Evolutionary conservation across 2,888 invertebrate species (phyloP).

Genomic region (Lepidochitona cinerea): DNA sequence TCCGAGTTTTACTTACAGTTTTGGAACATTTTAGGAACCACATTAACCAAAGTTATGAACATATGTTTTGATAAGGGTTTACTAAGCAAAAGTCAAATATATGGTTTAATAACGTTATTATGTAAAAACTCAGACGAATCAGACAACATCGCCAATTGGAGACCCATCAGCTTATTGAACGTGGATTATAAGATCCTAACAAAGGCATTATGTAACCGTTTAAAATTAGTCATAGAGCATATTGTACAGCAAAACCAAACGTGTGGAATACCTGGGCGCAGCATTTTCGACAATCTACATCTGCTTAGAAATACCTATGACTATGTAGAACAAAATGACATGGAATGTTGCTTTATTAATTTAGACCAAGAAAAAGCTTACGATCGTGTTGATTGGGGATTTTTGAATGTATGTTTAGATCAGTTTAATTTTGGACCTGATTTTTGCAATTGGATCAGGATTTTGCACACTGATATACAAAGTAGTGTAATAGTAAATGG

Average conservation of each 20-base stretch:
- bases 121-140: constrained; percentile 32
- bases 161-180: constrained; percentile 40
- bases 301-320: constrained; percentile 30
- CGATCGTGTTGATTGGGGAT: constrained; percentile 36
- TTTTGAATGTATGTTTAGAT: constrained; percentile 30
- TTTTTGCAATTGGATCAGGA: constrained; percentile 34
- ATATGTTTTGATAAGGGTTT: constrained; percentile 16
- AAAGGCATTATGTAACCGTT: constrained; percentile 29
- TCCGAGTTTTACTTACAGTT: too few species aligned
- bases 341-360: constrained; percentile 27
- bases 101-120: constrained; percentile 27
- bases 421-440: constrained; percentile 34
- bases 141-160: constrained; percentile 31
- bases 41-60: too few species aligned
- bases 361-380: constrained; percentile 46
- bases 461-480: neutral
- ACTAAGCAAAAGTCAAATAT: constrained; percentile 18
- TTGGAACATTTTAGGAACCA: too few species aligned
- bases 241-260: constrained; percentile 37
- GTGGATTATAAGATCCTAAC: constrained; percentile 40
- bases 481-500: neutral
- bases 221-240: constrained; percentile 24
- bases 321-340: constrained; percentile 35
- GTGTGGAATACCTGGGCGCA: constrained; percentile 32
- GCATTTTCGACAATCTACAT: constrained; percentile 39